phyloP scores from a whole-genome alignment of 2,113 vertebrate species.

The Erythrolamprus reginae region DNA sequence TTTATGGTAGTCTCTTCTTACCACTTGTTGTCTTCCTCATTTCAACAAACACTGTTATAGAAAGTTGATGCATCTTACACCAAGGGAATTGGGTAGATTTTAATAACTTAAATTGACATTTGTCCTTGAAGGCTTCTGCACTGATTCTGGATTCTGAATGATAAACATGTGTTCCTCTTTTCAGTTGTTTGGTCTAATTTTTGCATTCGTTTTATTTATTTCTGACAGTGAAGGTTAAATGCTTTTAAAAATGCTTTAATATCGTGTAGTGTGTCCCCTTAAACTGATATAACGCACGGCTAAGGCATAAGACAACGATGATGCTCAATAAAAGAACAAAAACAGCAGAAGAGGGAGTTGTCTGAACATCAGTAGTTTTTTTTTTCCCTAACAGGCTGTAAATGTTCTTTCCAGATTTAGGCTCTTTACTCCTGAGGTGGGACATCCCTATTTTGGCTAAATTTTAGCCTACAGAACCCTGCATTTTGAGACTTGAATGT shows the following conservation, averaged over 20 bases:
- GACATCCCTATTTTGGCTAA: neutral
- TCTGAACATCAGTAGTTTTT: neutral
- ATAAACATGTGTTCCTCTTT: neutral
- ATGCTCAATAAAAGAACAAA: neutral
- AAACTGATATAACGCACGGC: neutral
- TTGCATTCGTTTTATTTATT: neutral
- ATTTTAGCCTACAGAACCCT: neutral
- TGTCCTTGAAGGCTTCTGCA: no score
- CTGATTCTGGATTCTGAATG: neutral
- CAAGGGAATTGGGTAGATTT: neutral
- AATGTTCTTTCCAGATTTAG: neutral
- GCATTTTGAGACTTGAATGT: neutral
- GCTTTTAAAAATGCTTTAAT: neutral
- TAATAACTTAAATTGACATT: neutral
- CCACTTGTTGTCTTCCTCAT: neutral
- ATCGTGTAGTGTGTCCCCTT: neutral
- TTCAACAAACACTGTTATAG: neutral
- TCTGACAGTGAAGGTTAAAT: neutral
- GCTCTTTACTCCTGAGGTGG: neutral
- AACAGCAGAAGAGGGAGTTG: neutral
- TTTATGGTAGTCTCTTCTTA: neutral
- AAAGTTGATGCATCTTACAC: neutral
- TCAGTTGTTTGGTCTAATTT: neutral
- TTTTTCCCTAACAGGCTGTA: neutral
- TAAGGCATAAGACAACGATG: neutral